phyloP scores from a whole-genome alignment of 2,797 vertebrate genomes.

The Cirrhinus molitorella region DNA sequence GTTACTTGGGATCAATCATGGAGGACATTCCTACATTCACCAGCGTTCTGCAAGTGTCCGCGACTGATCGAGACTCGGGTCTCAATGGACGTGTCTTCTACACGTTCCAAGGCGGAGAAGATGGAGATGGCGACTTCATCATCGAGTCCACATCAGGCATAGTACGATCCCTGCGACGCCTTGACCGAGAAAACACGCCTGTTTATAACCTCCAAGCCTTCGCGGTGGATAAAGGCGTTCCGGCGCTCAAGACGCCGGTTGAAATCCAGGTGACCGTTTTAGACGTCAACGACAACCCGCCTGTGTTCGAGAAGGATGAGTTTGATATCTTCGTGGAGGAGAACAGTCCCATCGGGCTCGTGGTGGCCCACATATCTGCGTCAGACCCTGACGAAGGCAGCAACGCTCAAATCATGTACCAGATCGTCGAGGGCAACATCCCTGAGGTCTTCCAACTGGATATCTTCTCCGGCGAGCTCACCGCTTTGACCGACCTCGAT shows the following conservation, averaged over 20 bases:
- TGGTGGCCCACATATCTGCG: conserved; percentile 90
- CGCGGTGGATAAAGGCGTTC: conserved; percentile 91
- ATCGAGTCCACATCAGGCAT: conserved; percentile 96
- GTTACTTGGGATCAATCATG: conserved; percentile 89
- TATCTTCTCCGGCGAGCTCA: conserved; percentile 96
- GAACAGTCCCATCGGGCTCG: conserved; percentile 94
- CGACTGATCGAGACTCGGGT: conserved; percentile 91
- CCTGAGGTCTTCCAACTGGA: conserved; percentile 96
- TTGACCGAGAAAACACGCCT: conserved; percentile 94
- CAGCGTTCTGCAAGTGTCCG: conserved; percentile 93
- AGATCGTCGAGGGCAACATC: conserved; percentile 97
- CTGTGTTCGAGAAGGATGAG: conserved; percentile 92
- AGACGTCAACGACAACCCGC: conserved; percentile 96
- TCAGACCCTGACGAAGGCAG: conserved; percentile 95
- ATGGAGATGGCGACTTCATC: conserved; percentile 94
- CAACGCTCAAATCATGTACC: conserved; percentile 98
- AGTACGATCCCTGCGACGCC: conserved; percentile 86
- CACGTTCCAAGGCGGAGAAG: conserved; percentile 93
- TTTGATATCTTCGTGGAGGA: conserved; percentile 95
- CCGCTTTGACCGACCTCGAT: conserved; percentile 90
- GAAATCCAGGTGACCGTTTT: conserved; percentile 88
- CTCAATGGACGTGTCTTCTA: conserved; percentile 94
- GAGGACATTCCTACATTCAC: conserved; percentile 94
- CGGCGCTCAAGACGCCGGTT: conserved; percentile 84
- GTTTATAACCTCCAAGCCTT: conserved; percentile 87